phyloP scores from a whole-genome alignment of 2,797 vertebrate species.

The Parotocinclus haroldoi region DNA sequence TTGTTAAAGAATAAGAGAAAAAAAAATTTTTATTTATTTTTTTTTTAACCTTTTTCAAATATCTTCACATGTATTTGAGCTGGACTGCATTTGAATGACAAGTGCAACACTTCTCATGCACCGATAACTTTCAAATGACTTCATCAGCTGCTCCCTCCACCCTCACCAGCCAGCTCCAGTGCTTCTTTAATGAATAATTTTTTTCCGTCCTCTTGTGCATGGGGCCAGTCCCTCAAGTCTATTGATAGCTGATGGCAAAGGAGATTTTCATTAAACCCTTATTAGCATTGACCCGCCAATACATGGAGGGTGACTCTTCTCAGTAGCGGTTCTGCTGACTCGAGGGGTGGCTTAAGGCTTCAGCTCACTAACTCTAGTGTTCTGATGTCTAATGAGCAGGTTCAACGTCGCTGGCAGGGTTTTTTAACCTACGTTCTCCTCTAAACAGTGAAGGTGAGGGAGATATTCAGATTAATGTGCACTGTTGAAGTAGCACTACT shows the following conservation, averaged over 20 bases:
- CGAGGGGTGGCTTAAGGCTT: slow-evolving; percentile 48
- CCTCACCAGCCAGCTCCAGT: slow-evolving; percentile 30
- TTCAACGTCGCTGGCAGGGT: slow-evolving; percentile 36
- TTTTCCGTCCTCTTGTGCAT: slow-evolving; percentile 33
- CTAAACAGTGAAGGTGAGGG: slow-evolving; percentile 44
- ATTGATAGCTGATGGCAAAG: slow-evolving; percentile 54
- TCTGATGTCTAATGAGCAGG: slow-evolving; percentile 47
- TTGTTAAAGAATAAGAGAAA: too few species aligned
- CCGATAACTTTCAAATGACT: slow-evolving; percentile 53
- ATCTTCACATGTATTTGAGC: neutral
- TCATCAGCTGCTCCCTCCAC: slow-evolving; percentile 37
- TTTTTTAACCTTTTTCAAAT: too few species aligned
- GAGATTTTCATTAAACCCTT: slow-evolving; percentile 58
- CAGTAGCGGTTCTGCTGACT: slow-evolving; percentile 45
- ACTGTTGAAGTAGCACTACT: neutral
- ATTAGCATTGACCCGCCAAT: slow-evolving; percentile 54
- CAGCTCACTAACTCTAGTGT: slow-evolving; percentile 33
- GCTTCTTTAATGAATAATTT: slow-evolving; percentile 51
- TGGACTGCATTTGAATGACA: neutral
- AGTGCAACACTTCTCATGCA: slow-evolving; percentile 21
- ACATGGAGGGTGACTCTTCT: slow-evolving; percentile 45
- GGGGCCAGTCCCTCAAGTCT: slow-evolving; percentile 50
- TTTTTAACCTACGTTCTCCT: slow-evolving; percentile 38
- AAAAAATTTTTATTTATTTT: too few species aligned
- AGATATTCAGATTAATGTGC: slow-evolving; percentile 14